Conservation (phyloP, 2,113 vertebrate genomes). For the Gnathonemus echidnorhynchus region DNA sequence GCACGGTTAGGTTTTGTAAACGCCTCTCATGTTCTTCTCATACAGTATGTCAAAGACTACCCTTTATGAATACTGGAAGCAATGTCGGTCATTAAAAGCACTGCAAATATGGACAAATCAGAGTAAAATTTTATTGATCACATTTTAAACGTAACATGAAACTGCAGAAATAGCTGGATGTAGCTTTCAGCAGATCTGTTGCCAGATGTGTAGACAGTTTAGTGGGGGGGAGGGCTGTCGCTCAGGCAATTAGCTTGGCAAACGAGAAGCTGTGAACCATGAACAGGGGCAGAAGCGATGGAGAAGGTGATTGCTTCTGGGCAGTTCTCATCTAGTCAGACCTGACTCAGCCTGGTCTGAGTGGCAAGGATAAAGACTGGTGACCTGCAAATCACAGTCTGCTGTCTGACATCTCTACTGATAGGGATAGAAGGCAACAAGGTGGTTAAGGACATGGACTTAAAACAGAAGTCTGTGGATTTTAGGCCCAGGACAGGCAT, state of each 20-base stretch:
- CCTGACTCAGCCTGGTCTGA: background rate
- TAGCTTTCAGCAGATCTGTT: background rate
- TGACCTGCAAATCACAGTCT: background rate
- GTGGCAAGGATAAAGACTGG: background rate
- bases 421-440: background rate
- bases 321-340: background rate
- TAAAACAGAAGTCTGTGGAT: background rate
- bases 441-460: background rate
- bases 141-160: background rate
- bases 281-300: background rate
- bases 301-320: background rate
- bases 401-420: background rate
- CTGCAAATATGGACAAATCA: background rate
- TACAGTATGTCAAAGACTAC: background rate
- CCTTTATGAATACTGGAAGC: background rate
- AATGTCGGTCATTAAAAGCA: background rate
- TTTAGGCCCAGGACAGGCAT: background rate
- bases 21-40: background rate
- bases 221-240: background rate
- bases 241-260: background rate
- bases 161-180: background rate
- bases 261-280: background rate
- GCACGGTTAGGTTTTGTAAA: background rate
- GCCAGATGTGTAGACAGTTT: background rate
- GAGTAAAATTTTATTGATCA: background rate